Evolutionary conservation across 2,888 invertebrate genomes (phyloP).

Genomic region (Oxystoma pomonae): DNA sequence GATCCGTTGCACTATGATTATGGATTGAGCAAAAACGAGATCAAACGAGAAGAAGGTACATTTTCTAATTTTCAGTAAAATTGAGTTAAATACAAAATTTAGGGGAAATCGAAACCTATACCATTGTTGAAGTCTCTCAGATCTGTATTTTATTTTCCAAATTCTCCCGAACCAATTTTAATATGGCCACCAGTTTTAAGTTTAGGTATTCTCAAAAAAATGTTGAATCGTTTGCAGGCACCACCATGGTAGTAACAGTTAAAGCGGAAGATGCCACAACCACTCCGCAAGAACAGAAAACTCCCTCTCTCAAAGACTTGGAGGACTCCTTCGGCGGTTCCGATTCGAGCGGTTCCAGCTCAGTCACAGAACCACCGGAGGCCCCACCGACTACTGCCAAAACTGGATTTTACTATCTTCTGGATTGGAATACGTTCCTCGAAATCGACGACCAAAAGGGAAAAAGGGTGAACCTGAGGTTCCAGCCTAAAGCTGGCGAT

Average conservation of each 20-base stretch:
- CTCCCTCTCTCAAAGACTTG: slow-evolving; percentile 60
- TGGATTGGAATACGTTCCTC: slow-evolving; percentile 83
- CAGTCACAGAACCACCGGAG: slow-evolving; percentile 49
- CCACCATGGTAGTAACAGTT: slow-evolving; percentile 18
- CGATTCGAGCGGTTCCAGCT: slow-evolving; percentile 44
- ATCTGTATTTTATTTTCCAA: too few species aligned
- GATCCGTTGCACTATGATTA: slow-evolving; percentile 45
- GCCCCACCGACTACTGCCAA: slow-evolving; percentile 64
- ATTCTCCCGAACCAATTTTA: too few species aligned
- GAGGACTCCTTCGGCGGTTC: slow-evolving; percentile 68
- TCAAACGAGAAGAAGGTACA: slow-evolving; percentile 49
- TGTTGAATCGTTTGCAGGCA: too few species aligned
- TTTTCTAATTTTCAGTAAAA: too few species aligned
- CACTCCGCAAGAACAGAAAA: slow-evolving; percentile 36
- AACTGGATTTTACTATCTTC: slow-evolving; percentile 78
- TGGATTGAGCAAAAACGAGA: slow-evolving; percentile 47
- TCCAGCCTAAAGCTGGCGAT: slow-evolving; percentile 78
- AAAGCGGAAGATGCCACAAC: slow-evolving; percentile 21
- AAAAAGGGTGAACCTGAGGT: slow-evolving; percentile 71
- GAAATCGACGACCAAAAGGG: slow-evolving; percentile 74
- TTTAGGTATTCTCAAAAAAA: too few species aligned
- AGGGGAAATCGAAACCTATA: too few species aligned
- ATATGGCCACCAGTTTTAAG: too few species aligned
- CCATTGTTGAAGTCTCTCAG: too few species aligned
- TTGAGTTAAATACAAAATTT: too few species aligned